Conservation (phyloP, 2,888 invertebrate genomes). For the Aromia moschata region DNA sequence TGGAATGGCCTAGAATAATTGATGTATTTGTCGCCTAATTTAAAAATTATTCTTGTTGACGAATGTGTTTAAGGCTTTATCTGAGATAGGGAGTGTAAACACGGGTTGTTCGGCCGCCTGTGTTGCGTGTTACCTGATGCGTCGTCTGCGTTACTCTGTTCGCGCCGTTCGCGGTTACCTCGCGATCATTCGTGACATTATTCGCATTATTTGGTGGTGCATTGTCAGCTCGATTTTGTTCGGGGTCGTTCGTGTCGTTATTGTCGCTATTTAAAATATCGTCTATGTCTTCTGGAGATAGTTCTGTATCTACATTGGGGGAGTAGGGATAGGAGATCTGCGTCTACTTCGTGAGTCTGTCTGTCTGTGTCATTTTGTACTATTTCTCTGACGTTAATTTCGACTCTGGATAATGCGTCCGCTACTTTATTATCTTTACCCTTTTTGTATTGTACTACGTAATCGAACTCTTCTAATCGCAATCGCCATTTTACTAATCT, state of each 20-base stretch:
- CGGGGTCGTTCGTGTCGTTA: too few relatives aligned
- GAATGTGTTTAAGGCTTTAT: conserved; percentile 32
- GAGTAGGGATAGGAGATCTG: background rate
- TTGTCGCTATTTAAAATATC: background rate
- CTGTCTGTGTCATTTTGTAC: too few relatives aligned
- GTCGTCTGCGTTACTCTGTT: background rate
- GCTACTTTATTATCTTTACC: conserved; percentile 36
- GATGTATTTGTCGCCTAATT: conserved; percentile 17
- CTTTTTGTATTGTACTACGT: conserved; percentile 30
- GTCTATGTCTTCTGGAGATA: conserved; percentile 9
- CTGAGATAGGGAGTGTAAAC: conserved; percentile 26
- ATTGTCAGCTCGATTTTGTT: too few relatives aligned
- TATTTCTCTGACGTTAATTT: conserved; percentile 28
- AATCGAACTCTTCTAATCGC: conserved; percentile 32
- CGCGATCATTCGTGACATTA: too few relatives aligned
- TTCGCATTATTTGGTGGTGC: too few relatives aligned
- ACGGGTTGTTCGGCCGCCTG: conserved; percentile 25
- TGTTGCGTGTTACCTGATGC: conserved; percentile 20
- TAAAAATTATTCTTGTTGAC: conserved; percentile 25
- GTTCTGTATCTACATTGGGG: conserved; percentile 6
- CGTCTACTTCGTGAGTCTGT: too few relatives aligned
- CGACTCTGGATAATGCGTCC: conserved; percentile 32
- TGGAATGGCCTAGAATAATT: conserved; percentile 28
- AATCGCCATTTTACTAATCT: conserved; percentile 29
- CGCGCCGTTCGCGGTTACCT: too few relatives aligned